These are phyloP conservation scores for Macrobrachium rosenbergii DNA, from an alignment of 1,140 invertebrate species.

Conservation along the genomic window DNA sequence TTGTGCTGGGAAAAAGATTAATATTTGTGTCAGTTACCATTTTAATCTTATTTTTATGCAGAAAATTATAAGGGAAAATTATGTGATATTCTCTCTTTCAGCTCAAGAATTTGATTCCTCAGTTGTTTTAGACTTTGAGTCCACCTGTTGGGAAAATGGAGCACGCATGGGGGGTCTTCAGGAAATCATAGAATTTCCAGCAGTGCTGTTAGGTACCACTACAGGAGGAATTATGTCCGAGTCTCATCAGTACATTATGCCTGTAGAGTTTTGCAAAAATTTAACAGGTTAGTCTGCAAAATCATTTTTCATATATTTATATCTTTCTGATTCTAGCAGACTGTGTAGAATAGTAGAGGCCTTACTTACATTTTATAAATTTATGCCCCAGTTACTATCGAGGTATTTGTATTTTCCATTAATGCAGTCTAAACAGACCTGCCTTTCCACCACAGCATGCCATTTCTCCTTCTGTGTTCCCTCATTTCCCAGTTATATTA, in stretches of 20 bases:
- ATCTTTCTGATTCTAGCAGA: too few species aligned
- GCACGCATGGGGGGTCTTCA: neutral
- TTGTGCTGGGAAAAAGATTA: too few species aligned
- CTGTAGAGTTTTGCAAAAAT: slow-evolving; percentile 70
- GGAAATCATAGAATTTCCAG: slow-evolving; percentile 72
- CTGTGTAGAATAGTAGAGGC: too few species aligned
- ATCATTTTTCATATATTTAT: too few species aligned
- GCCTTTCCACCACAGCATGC: too few species aligned
- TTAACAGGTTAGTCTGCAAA: slow-evolving; percentile 68
- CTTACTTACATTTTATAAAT: too few species aligned
- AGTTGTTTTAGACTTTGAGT: slow-evolving; percentile 69
- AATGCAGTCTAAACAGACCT: too few species aligned
- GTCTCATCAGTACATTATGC: slow-evolving; percentile 72
- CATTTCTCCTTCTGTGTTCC: too few species aligned
- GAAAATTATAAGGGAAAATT: neutral
- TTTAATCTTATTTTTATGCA: neutral
- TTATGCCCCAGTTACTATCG: too few species aligned
- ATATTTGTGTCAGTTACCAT: too few species aligned
- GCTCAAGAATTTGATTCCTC: slow-evolving; percentile 36
- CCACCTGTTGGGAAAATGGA: slow-evolving; percentile 54
- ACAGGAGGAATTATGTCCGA: slow-evolving; percentile 70
- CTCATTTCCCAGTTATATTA: too few species aligned
- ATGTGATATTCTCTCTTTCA: neutral
- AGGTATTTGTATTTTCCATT: too few species aligned
- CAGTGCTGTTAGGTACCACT: slow-evolving; percentile 71